A percentile compares a stretch with the other conserved stretches of the same genome.
phyloP scores from a whole-genome alignment of 2,113 vertebrate genomes.

The Microcebus murinus region DNA sequence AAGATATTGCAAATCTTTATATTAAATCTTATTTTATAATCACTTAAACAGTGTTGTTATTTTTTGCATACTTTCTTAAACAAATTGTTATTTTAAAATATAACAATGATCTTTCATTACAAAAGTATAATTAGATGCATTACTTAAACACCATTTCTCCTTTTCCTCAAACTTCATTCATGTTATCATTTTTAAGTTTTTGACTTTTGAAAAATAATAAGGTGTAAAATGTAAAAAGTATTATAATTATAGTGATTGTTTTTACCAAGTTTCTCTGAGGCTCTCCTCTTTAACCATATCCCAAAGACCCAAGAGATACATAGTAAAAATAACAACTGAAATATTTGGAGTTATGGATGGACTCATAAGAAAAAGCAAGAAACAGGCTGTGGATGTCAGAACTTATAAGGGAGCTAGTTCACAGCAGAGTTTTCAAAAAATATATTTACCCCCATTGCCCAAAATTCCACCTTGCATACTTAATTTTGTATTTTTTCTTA shows the following conservation, averaged over 20 bases:
- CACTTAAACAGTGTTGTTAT: background rate
- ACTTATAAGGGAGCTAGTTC: background rate
- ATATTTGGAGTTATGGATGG: background rate
- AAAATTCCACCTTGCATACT: background rate
- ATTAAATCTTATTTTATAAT: background rate
- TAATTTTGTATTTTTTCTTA: background rate
- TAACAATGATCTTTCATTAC: background rate
- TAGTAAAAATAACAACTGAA: slow-evolving; percentile 7
- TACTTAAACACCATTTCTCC: background rate
- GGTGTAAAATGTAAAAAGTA: background rate
- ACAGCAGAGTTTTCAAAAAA: background rate
- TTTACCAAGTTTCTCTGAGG: background rate
- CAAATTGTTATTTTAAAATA: background rate
- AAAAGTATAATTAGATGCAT: background rate
- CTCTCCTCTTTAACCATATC: background rate
- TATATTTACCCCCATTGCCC: background rate
- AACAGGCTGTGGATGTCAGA: background rate
- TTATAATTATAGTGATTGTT: background rate
- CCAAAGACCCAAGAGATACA: background rate
- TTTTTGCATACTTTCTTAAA: background rate
- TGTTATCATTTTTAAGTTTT: background rate
- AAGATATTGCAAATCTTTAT: background rate
- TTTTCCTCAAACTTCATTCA: background rate
- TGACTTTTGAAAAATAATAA: background rate
- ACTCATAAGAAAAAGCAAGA: background rate